Percentiles rank a stretch among this genome's conserved stretches.
phyloP scores from a whole-genome alignment of 2,797 vertebrate genomes.

The Megaceryle alcyon region DNA sequence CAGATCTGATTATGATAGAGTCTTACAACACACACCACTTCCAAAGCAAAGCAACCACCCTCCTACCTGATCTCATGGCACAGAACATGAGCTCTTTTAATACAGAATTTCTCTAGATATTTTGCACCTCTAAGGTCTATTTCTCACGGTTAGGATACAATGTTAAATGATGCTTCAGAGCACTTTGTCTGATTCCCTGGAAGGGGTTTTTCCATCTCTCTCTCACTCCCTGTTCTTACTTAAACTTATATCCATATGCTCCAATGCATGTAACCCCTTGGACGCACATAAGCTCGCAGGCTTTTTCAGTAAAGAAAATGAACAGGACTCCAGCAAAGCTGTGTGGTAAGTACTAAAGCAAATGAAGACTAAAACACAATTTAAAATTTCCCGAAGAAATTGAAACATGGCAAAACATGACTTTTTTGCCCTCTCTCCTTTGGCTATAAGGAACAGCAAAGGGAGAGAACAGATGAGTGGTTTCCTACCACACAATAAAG shows the following conservation, averaged over 20 bases:
- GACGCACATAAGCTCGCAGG: accelerated
- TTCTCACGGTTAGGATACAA: neutral
- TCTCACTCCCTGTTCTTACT: neutral
- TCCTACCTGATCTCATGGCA: neutral
- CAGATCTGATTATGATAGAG: neutral
- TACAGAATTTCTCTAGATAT: neutral
- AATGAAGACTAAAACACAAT: neutral
- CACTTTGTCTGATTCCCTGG: neutral
- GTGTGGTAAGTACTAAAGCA: neutral
- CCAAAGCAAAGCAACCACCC: neutral
- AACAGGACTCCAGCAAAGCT: neutral
- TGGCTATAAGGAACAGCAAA: neutral
- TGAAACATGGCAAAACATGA: neutral
- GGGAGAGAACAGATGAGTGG: neutral
- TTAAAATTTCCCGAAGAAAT: neutral
- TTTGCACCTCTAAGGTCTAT: neutral
- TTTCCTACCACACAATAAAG: constrained; percentile 8
- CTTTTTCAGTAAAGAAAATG: neutral
- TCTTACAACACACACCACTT: neutral
- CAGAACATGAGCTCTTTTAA: neutral
- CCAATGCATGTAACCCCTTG: neutral
- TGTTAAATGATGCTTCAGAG: neutral
- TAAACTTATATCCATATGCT: accelerated
- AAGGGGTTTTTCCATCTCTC: neutral
- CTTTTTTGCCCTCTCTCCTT: neutral